These are phyloP conservation scores for Drosophila fungiperda DNA, from an alignment of 2,888 invertebrate genomes.

Conservation along the genomic window DNA sequence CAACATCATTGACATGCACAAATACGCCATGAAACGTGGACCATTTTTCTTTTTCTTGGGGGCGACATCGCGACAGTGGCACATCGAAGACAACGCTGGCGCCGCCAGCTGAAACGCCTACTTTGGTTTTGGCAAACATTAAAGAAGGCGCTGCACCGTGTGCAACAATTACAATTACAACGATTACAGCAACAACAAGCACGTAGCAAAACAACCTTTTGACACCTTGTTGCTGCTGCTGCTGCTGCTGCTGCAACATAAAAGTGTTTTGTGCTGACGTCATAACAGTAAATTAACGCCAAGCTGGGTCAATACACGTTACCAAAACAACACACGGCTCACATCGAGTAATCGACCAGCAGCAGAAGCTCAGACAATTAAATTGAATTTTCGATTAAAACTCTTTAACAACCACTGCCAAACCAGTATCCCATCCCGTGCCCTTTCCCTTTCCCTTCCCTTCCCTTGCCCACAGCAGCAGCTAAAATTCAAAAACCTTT, in stretches of 20 bases:
- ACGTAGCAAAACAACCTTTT: constrained; percentile 45
- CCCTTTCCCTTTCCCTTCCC: neutral
- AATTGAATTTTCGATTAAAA: constrained; percentile 62
- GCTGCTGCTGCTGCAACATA: constrained; percentile 16
- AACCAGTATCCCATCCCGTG: neutral
- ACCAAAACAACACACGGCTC: constrained; percentile 4
- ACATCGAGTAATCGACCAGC: constrained; percentile 4
- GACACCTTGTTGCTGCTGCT: constrained; percentile 22
- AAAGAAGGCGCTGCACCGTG: neutral
- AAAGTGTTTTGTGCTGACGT: constrained; percentile 58
- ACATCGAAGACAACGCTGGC: constrained; percentile 44
- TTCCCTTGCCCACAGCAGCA: neutral
- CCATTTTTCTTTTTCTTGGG: constrained; percentile 65
- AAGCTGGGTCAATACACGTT: constrained; percentile 16
- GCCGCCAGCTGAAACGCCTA: constrained; percentile 66
- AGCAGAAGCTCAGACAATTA: constrained; percentile 43
- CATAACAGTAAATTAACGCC: constrained; percentile 74
- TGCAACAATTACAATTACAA: constrained; percentile 35
- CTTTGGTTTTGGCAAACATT: constrained; percentile 34
- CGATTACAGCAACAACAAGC: constrained; percentile 48
- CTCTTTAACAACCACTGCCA: constrained; percentile 4
- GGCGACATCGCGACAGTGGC: constrained; percentile 6
- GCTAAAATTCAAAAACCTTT: constrained; percentile 36
- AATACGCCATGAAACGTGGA: constrained; percentile 60
- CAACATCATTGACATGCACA: constrained; percentile 41